A percentile compares a stretch with the other conserved stretches of the same genome.
These are phyloP conservation scores for Cephalotes varians DNA, from an alignment of 2,888 invertebrate species.

Conservation along the genomic window DNA sequence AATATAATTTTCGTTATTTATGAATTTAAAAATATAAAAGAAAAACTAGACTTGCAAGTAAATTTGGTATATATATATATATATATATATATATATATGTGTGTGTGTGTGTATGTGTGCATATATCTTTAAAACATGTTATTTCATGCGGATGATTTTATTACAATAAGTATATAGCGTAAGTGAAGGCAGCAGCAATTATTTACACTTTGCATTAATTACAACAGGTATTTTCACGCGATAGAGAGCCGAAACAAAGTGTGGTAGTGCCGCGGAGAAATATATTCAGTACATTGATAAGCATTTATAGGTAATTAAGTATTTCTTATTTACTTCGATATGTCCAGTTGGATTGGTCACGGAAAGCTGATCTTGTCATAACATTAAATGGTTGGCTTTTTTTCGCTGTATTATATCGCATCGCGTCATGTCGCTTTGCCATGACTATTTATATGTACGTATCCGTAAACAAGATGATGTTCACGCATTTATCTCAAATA, in stretches of 20 bases:
- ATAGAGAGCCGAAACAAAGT: background rate
- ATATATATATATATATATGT: no score
- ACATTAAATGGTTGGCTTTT: conserved; percentile 24
- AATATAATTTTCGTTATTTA: no score
- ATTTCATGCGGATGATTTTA: background rate
- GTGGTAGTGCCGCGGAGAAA: conserved; percentile 9
- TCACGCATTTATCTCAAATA: conserved; percentile 47
- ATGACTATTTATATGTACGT: conserved; percentile 10
- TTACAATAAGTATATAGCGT: background rate
- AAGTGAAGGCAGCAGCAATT: background rate
- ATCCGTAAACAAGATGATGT: background rate
- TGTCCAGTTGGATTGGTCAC: conserved; percentile 14
- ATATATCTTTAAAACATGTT: background rate
- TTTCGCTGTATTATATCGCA: conserved; percentile 46
- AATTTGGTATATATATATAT: no score
- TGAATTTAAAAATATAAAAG: no score
- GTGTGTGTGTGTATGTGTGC: background rate
- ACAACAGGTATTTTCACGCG: conserved; percentile 13
- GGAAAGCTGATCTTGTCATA: conserved; percentile 35
- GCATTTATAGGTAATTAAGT: conserved; percentile 17
- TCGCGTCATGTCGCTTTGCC: background rate
- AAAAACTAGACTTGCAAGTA: no score
- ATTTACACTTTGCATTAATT: conserved; percentile 1
- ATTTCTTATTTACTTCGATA: conserved; percentile 34
- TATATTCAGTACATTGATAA: conserved; percentile 28